phyloP scores from a whole-genome alignment of 2,888 invertebrate species.

The Anodontia alba region DNA sequence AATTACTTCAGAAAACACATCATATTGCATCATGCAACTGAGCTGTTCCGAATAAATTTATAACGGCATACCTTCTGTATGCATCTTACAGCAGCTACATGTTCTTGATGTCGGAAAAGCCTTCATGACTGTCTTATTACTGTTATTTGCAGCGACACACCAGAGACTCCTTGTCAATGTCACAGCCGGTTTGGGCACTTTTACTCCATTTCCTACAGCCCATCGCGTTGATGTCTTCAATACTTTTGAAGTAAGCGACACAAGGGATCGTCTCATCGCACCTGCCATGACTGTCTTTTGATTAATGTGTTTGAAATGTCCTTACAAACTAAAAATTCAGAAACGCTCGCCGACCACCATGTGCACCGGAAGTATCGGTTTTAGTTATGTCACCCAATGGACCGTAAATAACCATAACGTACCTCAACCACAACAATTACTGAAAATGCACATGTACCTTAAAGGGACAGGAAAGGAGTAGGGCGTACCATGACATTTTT shows the following conservation, averaged over 20 bases:
- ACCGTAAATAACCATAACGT: too few species aligned
- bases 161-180: neutral
- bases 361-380: slow-evolving; percentile 4
- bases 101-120: neutral
- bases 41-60: too few species aligned
- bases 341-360: neutral
- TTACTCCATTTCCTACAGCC: neutral
- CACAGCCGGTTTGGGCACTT: neutral
- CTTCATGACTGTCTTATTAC: neutral
- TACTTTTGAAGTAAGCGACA: neutral
- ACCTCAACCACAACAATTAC: too few species aligned
- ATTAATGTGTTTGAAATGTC: neutral
- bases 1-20: too few species aligned
- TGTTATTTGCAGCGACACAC: neutral
- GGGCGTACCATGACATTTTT: too few species aligned
- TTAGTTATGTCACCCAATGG: too few species aligned
- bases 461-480: too few species aligned
- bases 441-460: too few species aligned
- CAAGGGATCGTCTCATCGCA: neutral
- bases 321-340: neutral
- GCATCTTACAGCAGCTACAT: neutral
- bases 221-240: neutral
- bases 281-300: neutral
- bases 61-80: slow-evolving; percentile 15
- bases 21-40: too few species aligned